Conservation (phyloP, 2,888 invertebrate species). For the Ferdinandea cuprea region DNA sequence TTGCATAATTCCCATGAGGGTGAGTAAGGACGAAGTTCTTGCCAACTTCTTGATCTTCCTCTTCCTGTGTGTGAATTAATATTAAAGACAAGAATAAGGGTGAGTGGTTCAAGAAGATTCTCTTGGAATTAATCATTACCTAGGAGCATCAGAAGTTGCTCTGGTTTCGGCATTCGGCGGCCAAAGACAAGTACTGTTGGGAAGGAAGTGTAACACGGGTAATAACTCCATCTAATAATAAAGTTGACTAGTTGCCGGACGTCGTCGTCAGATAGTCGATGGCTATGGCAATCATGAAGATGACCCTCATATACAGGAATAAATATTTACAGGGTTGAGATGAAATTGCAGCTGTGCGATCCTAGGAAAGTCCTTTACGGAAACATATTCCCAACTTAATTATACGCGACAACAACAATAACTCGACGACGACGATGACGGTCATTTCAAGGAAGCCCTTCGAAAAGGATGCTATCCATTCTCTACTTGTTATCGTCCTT, state of each 20-base stretch:
- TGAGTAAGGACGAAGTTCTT: not conserved
- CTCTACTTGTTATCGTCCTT: conserved; percentile 12
- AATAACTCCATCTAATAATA: conserved; percentile 37
- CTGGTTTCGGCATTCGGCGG: conserved; percentile 22
- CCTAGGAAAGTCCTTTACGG: conserved; percentile 1
- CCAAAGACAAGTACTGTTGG: conserved; percentile 14
- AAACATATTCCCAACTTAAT: conserved; percentile 60
- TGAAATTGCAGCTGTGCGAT: conserved; percentile 22
- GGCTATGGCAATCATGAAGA: conserved; percentile 28
- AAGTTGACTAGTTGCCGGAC: conserved; percentile 37
- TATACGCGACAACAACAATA: conserved; percentile 45
- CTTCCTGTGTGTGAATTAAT: conserved; percentile 14
- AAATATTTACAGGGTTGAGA: conserved; percentile 18
- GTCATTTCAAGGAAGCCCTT: not conserved
- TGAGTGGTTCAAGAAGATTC: conserved; percentile 26
- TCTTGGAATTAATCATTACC: conserved; percentile 43
- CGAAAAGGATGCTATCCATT: not conserved
- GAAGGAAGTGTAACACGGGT: conserved; percentile 21
- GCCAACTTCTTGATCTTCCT: conserved; percentile 13
- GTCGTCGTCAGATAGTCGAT: conserved; percentile 22
- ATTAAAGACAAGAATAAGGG: not conserved
- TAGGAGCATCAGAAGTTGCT: conserved; percentile 33
- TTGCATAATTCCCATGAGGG: conserved; percentile 43
- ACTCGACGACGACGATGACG: conserved; percentile 1
- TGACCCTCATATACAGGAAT: conserved; percentile 31